Evolutionary conservation across 2,113 vertebrate species (phyloP), one percentile per base, ranked within the genome.

Genomic region (Elephantulus edwardii): DNA sequence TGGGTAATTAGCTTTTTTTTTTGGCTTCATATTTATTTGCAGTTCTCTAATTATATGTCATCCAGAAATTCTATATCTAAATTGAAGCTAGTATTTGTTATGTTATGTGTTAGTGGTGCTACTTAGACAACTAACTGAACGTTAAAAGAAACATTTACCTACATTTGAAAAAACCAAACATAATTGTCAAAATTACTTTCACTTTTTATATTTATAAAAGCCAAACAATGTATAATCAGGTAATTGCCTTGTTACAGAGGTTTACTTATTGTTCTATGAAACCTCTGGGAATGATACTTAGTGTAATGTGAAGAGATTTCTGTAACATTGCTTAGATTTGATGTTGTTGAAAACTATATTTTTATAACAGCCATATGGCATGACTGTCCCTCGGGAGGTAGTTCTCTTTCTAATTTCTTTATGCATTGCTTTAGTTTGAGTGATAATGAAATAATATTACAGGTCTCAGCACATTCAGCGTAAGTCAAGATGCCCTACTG

Each of bases 41-140:
- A 95, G 89, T 68, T 96, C 72, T 93, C 87, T 96, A 94, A 96
- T 93, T 95, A 92, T n/a, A 70, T 94, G 84, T 44, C 48, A 92
- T 86, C 44, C 42, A 92, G 82, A 96, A 96, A 88, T 91, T 95
- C 54, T 33, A 86, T 91, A 88, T 68, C 62, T 95, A 94, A 95
- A 94, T 89, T 70, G 91, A n/a, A 97, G 86, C 79, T 82, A 92
- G 56, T 93, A 94, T 82, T 75, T 95, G 77, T 83, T 38, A 71
- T 76, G 88, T 94, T 90, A 91, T 92, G 95, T 93, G 26, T 77
- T 90, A 96, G 68, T 60, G 77, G 16, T 10, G 0, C 62, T 46
- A 35, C 52, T 84, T 83, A 8, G 60, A 62, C 77, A 94, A 35
- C n/a, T 38, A 94, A 35, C n/a, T 38, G 64, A 89, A 94, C 20